A percentile compares a stretch with the other conserved stretches of the same genome.
phyloP scores from a whole-genome alignment of 1,140 invertebrate species.

The Caenorhabditis briggsae region DNA sequence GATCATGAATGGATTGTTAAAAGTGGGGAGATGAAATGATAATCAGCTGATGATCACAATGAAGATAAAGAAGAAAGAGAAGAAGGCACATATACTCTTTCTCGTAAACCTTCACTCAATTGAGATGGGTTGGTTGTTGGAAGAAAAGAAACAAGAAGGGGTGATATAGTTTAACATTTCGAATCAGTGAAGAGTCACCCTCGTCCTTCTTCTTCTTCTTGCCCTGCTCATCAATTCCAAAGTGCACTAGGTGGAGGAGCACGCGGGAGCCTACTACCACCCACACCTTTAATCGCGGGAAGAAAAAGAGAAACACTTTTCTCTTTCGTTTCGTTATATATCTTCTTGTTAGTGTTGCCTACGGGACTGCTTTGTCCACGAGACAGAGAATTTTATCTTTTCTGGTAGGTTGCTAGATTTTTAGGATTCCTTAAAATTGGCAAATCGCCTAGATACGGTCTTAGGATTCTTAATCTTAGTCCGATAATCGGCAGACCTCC shows the following conservation, averaged over 20 bases:
- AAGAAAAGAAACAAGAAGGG: conserved; percentile 14
- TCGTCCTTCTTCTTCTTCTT: background rate
- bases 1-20: conserved; percentile 12
- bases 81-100: no score
- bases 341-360: conserved; percentile 11
- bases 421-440: no score
- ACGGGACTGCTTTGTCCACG: background rate
- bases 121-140: background rate
- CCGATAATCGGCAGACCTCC: no score
- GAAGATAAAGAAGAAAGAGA: background rate
- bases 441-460: no score
- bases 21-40: background rate
- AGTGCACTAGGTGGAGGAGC: conserved; percentile 34
- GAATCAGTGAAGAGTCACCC: background rate
- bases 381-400: no score
- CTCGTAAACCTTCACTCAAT: conserved; percentile 9
- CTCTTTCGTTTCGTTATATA: conserved; percentile 20
- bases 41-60: conserved; percentile 25
- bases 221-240: conserved; percentile 20
- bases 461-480: no score
- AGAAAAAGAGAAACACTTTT: conserved; percentile 20
- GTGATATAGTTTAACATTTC: conserved; percentile 21
- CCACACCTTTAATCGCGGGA: conserved; percentile 43
- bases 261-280: conserved; percentile 17
- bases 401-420: no score